These are phyloP conservation scores for Phasia obesa DNA, from an alignment of 2,888 invertebrate species.

Conservation along the genomic window DNA sequence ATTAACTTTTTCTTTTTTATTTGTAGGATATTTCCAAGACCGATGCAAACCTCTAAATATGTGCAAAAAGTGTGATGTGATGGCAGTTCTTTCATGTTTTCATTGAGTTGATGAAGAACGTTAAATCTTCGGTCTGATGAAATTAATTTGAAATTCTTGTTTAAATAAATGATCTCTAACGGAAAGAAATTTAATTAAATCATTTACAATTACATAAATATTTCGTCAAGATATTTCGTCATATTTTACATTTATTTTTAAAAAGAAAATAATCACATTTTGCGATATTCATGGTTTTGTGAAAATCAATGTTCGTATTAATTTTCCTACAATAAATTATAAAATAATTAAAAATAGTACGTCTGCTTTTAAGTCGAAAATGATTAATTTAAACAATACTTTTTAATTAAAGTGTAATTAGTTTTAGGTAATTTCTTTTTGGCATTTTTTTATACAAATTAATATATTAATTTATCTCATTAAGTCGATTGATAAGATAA, in stretches of 20 bases:
- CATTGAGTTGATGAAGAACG: constrained; percentile 65
- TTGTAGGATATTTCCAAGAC: neutral
- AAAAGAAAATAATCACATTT: constrained; percentile 19
- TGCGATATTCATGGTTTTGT: constrained; percentile 62
- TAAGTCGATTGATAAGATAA: too few species aligned
- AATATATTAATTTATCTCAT: too few species aligned
- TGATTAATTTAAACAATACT: too few species aligned
- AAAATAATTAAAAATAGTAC: constrained; percentile 53
- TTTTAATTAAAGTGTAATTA: too few species aligned
- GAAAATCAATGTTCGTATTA: constrained; percentile 67
- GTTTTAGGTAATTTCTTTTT: too few species aligned
- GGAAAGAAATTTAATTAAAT: constrained; percentile 77
- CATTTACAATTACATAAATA: constrained; percentile 67
- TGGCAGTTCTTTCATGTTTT: constrained; percentile 63
- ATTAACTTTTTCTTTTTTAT: neutral
- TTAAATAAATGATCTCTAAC: constrained; percentile 76
- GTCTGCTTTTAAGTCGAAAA: constrained; percentile 28
- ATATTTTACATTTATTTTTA: constrained; percentile 5
- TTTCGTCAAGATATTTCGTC: constrained; percentile 35
- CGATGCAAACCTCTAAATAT: neutral
- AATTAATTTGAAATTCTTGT: constrained; percentile 80
- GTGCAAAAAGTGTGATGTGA: constrained; percentile 2
- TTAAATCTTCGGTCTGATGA: constrained; percentile 80
- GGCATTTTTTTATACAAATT: too few species aligned
- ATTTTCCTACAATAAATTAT: constrained; percentile 62